Evolutionary conservation across 1,140 invertebrate species (phyloP).

Genomic region (Charaxes varanes): DNA sequence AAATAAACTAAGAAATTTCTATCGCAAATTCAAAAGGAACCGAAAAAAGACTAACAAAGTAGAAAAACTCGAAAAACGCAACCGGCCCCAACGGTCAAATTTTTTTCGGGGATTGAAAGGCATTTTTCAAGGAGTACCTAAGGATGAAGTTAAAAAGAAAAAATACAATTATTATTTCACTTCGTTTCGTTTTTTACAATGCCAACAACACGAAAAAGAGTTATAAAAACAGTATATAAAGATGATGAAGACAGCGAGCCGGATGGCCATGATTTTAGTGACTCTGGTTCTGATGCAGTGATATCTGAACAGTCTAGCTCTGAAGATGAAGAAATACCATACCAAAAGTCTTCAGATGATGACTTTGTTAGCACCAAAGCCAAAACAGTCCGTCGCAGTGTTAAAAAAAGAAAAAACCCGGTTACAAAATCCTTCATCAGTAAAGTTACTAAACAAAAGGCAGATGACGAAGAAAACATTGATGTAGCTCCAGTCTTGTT

Average conservation of each 20-base stretch:
- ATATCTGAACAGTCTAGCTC: constrained; percentile 51
- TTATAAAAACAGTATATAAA: constrained; percentile 60
- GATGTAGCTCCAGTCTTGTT: constrained; percentile 28
- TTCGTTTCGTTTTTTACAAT: too few relatives aligned
- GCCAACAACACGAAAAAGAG: constrained; percentile 59
- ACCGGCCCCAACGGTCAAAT: too few relatives aligned
- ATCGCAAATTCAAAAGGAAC: too few relatives aligned
- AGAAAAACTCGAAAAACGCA: too few relatives aligned
- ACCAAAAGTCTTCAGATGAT: constrained; percentile 35
- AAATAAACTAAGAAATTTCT: too few relatives aligned
- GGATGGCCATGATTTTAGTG: constrained; percentile 57
- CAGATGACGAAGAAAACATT: constrained; percentile 22
- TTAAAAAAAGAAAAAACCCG: too few relatives aligned
- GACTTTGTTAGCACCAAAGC: constrained; percentile 33
- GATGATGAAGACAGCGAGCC: constrained; percentile 55
- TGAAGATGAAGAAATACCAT: constrained; percentile 38
- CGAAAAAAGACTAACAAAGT: too few relatives aligned
- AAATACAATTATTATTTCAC: too few relatives aligned
- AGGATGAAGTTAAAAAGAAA: too few relatives aligned
- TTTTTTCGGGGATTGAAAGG: too few relatives aligned
- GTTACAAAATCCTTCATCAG: too few relatives aligned
- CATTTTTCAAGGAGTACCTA: too few relatives aligned
- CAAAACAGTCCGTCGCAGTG: constrained; percentile 20
- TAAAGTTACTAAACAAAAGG: constrained; percentile 41
- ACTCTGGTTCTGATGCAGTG: constrained; percentile 68